Evolutionary conservation across 2,888 invertebrate species (phyloP), one percentile per base, ranked within the genome.

Genomic region (Microplitis deprimator): DNA sequence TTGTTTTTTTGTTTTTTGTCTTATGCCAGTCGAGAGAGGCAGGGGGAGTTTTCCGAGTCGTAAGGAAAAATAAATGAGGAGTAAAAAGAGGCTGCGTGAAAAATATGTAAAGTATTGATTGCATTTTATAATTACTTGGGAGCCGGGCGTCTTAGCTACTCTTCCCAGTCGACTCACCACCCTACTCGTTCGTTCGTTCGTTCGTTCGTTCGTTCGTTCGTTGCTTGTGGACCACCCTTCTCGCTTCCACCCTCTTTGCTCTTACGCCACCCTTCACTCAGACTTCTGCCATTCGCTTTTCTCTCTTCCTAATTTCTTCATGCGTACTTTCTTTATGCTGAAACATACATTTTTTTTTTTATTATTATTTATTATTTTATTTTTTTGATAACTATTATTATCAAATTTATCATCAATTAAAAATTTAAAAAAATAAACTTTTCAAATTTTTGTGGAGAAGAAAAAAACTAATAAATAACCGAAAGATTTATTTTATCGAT

Each of bases 91-190:
- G 71, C 59, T 50, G 75, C 88, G 89, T 89, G 89, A 89, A 89
- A 89, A 89, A 89, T 89, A 89, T 89, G 89, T 89, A 89, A 89
- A 89, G 89, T 89, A 89, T 89, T 89, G 89, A 89, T 89, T 89
- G 89, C 89, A 88, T 89, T 89, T 89, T 89, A 89, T 89, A 89
- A 89, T 89, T 89, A 89, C 89, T 89, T 89, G 88, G 88, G 86
- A 88, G 87, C 86, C 87, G 85, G 88, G 88, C 89, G 89, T 89
- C 89, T 89, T 89, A 89, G 89, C 89, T 89, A 86, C 87, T 87
- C 87, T 86, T 83, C 83, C 85, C 85, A 75, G 71, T 72, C 65
- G 40, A 16, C 39, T 59, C 73, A 38, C 73, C 73, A 50, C 50
- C 50, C 50, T 50, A 50, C 69, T 50, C 17, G 29, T 29, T 29